Evolutionary conservation across 2,888 invertebrate genomes (phyloP).

Genomic region (Acheta domesticus): DNA sequence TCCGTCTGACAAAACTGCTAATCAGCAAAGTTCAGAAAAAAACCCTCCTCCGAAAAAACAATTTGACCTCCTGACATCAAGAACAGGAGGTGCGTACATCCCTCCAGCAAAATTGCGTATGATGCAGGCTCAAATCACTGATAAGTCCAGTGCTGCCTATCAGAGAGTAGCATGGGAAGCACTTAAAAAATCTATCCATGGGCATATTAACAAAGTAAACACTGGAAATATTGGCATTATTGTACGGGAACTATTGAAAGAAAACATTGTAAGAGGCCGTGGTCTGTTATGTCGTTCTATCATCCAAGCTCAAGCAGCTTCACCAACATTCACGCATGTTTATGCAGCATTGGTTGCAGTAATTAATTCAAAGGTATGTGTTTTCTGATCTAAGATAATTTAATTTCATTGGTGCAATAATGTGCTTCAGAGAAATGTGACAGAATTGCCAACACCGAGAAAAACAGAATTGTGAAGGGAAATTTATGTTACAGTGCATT

Average conservation of each 20-base stretch:
- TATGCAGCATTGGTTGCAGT: constrained; percentile 94
- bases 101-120: constrained; percentile 92
- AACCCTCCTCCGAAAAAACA: too few species aligned
- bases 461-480: too few species aligned
- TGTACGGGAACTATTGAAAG: constrained; percentile 84
- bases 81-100: constrained; percentile 94
- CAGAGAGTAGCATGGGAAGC: constrained; percentile 99
- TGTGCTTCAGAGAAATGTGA: too few species aligned
- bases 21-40: too few species aligned
- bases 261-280: constrained; percentile 93
- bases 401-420: too few species aligned
- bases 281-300: constrained; percentile 90
- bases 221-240: constrained; percentile 90
- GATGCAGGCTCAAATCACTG: constrained; percentile 95
- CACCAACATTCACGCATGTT: constrained; percentile 95
- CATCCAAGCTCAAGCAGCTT: constrained; percentile 95
- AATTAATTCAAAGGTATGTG: constrained; percentile 79
- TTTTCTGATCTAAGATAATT: too few species aligned
- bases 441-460: too few species aligned
- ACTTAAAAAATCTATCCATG: constrained; percentile 96
- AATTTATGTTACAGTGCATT: too few species aligned
- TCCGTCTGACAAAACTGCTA: too few species aligned
- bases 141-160: constrained; percentile 91
- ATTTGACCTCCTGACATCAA: constrained; percentile 70
- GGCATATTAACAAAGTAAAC: constrained; percentile 96